These are phyloP conservation scores for Sakesphorus luctuosus DNA, from an alignment of 2,113 vertebrate genomes.

Conservation along the genomic window DNA sequence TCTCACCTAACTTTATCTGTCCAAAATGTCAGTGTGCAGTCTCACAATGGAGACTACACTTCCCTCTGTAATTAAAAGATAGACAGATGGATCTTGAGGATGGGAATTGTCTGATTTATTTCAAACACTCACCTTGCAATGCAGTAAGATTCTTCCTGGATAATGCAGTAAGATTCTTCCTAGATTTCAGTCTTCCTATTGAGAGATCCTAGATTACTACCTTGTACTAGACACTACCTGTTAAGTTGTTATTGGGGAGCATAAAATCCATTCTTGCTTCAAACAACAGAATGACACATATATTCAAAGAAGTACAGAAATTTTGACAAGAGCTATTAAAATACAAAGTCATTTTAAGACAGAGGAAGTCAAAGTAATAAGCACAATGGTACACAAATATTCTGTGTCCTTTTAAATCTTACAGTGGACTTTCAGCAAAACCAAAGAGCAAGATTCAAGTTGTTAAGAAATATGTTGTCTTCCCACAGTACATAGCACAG, in stretches of 20 bases:
- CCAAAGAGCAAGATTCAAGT: neutral
- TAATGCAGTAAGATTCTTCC: neutral
- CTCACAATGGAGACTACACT: neutral
- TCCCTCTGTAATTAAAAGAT: neutral
- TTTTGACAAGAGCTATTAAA: neutral
- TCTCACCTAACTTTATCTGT: constrained; percentile 18
- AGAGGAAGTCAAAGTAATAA: neutral
- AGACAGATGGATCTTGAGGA: neutral
- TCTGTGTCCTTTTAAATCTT: neutral
- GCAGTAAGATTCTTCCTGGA: neutral
- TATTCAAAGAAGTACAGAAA: neutral
- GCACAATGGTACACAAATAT: neutral
- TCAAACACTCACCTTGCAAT: neutral
- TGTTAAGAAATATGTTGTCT: neutral
- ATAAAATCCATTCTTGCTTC: neutral
- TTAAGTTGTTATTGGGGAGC: neutral
- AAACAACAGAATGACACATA: neutral
- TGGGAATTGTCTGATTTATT: neutral
- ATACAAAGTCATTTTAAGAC: neutral
- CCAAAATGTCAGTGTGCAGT: neutral
- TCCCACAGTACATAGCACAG: neutral
- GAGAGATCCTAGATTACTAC: neutral
- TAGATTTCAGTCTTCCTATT: neutral
- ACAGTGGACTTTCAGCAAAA: neutral
- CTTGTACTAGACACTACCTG: neutral